phyloP scores from a whole-genome alignment of 2,113 vertebrate species.

The Felis catus region DNA sequence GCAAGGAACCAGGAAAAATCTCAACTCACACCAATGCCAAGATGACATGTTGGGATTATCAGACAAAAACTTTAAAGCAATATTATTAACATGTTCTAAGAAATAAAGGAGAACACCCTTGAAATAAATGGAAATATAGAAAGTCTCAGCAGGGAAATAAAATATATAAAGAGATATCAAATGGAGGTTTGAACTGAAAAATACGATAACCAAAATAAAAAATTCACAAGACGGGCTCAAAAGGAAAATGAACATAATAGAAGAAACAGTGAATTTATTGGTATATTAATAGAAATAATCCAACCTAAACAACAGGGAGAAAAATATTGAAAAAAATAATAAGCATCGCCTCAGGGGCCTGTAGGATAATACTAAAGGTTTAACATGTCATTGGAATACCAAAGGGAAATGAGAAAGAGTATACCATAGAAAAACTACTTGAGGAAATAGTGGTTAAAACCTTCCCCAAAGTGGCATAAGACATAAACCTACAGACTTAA shows the following conservation, averaged over 20 bases:
- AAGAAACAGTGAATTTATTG: not conserved
- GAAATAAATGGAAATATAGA: conserved; percentile 7
- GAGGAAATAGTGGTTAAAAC: not conserved
- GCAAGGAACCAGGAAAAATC: not conserved
- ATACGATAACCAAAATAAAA: not conserved
- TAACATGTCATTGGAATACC: not conserved
- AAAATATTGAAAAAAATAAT: not conserved
- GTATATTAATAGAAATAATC: not conserved
- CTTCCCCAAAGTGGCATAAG: not conserved
- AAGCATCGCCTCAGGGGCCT: not conserved
- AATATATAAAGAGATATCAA: not conserved
- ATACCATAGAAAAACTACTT: not conserved
- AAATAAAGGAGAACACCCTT: not conserved
- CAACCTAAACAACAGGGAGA: not conserved
- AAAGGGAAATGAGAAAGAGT: not conserved
- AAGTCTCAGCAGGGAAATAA: not conserved
- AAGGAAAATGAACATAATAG: not conserved
- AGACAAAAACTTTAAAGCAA: not conserved
- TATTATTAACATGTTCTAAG: not conserved
- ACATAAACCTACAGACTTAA: conserved; percentile 10
- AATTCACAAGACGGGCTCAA: not conserved
- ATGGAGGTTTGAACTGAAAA: not conserved
- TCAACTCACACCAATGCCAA: not conserved
- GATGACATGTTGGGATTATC: not conserved
- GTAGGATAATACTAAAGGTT: not conserved